These are phyloP conservation scores for Hypotaenidia okinawae DNA, from an alignment of 2,797 vertebrate genomes.

Conservation along the genomic window DNA sequence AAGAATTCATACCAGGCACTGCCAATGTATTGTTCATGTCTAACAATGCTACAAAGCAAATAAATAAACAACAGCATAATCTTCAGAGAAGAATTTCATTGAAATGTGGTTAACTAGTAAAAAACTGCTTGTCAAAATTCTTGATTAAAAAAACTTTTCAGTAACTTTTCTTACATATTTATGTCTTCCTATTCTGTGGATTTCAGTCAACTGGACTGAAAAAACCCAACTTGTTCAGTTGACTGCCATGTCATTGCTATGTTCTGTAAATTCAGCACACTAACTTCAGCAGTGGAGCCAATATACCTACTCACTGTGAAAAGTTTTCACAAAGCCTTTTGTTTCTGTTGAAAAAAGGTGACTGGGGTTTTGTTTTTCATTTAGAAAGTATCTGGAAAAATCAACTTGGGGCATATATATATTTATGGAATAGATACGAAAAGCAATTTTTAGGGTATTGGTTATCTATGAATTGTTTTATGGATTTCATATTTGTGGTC, in stretches of 20 bases:
- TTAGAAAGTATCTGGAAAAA: not conserved
- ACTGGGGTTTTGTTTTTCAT: not conserved
- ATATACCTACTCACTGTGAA: not conserved
- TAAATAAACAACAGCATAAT: constrained; percentile 19
- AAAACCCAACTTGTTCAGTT: not conserved
- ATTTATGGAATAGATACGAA: not conserved
- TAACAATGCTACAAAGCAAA: constrained; percentile 54
- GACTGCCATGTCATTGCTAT: not conserved
- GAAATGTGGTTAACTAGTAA: constrained; percentile 45
- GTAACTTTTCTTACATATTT: constrained; percentile 29
- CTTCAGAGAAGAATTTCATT: constrained; percentile 36
- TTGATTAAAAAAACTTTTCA: constrained; percentile 12
- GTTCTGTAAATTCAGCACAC: not conserved
- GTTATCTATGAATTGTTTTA: not conserved
- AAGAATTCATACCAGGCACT: constrained; percentile 29
- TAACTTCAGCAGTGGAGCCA: not conserved
- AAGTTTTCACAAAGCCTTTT: not conserved
- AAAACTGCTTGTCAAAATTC: constrained; percentile 23
- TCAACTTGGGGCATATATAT: not conserved
- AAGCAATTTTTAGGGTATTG: not conserved
- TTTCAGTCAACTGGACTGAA: not conserved
- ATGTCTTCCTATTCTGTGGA: not conserved
- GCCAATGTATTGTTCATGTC: constrained; percentile 48
- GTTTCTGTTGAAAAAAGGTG: not conserved
- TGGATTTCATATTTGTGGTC: not conserved